Base-by-base conservation (phyloP, 2,888 invertebrate genomes). In the Meteorus cinctellus region DNA sequence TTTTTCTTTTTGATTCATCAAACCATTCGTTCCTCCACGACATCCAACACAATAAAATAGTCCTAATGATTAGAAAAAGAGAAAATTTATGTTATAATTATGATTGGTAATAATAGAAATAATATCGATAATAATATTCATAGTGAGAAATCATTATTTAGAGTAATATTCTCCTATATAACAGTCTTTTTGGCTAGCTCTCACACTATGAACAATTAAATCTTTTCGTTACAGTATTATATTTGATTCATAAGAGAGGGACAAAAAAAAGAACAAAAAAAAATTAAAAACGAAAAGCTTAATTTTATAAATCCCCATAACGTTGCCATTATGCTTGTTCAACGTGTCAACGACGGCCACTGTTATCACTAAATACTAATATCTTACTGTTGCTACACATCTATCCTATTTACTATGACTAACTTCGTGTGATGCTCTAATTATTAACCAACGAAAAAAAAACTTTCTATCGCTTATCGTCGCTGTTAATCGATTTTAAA, bases 131-230 rank as follows among this genome's bases (percentile, higher is more conserved):
- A 79, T 83, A 82, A 80, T 80, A 78, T 76, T 84, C 77, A 81
- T 83, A 80, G 79, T 83, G 82, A 83, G 81, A 84, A 85, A 83
- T 83, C 83, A 83, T 86, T 81, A 36, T 82, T 85, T 87, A 86
- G 82, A 84, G 81, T 87, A 86, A 84, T 86, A 87, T 86, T 85
- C 85, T 85, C 85, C 84, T 88, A 88, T 84, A 78, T 87, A 88
- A 87, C 87, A 88, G 87, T 88, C 88, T 87, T 88, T 87, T 87
- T 86, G 87, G 85, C 85, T 86, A 88, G 84, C 84, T 81, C 83
- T 86, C 83, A 80, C 87, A 81, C 85, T 86, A 87, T 83, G 82
- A 86, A 87, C 87, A 86, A 86, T 86, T 82, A 85, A 85, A 86
- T 84, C 82, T 78, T 59, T 68, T 63, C 36, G 68, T 67, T 62